phyloP scores from a whole-genome alignment of 2,888 invertebrate species.

The Drosophila picticornis region DNA sequence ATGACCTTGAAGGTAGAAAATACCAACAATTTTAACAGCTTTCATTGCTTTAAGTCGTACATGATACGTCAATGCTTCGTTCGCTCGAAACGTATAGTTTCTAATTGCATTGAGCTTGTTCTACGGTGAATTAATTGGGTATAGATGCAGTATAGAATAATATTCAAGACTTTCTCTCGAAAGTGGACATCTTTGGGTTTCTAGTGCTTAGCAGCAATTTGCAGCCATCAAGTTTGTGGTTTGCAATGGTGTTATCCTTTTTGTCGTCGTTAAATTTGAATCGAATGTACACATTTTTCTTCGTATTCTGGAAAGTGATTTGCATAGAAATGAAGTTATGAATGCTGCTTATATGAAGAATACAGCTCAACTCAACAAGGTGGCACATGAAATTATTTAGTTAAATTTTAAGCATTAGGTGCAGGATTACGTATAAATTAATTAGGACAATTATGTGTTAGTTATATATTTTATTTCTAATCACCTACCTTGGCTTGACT shows the following conservation, averaged over 20 bases:
- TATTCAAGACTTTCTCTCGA: slow-evolving; percentile 37
- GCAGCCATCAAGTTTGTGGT: slow-evolving; percentile 57
- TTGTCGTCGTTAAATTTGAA: slow-evolving; percentile 40
- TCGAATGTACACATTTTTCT: slow-evolving; percentile 20
- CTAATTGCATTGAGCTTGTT: slow-evolving; percentile 42
- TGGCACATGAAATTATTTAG: slow-evolving; percentile 26
- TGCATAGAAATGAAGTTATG: background rate
- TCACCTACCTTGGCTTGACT: background rate
- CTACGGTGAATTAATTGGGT: background rate
- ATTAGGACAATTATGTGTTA: background rate
- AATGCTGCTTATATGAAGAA: background rate
- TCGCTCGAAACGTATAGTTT: slow-evolving; percentile 37
- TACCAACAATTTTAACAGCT: accelerated
- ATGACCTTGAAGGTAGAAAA: background rate
- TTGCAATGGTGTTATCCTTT: slow-evolving; percentile 48
- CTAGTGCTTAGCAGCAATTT: slow-evolving; percentile 43
- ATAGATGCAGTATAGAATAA: background rate
- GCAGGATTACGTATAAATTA: background rate
- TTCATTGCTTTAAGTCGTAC: background rate
- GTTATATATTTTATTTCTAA: background rate
- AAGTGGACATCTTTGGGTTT: slow-evolving; percentile 57
- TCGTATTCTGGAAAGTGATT: slow-evolving; percentile 22
- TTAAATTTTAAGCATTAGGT: background rate
- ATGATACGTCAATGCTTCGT: slow-evolving; percentile 34
- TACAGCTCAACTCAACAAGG: slow-evolving; percentile 15